phyloP scores from a whole-genome alignment of 2,888 invertebrate species.

The Drosophila aldrichi region DNA sequence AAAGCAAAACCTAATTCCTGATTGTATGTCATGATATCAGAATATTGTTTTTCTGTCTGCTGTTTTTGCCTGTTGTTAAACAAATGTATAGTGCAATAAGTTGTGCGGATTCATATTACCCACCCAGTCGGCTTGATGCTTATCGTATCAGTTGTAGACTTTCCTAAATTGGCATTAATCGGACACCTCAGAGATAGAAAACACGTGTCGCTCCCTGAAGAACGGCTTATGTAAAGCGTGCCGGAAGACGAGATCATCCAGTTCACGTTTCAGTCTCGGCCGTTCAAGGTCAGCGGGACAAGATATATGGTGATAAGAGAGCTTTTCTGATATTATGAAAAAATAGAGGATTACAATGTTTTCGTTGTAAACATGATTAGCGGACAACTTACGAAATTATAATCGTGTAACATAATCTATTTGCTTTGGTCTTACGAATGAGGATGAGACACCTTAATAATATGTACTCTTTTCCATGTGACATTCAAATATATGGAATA shows the following conservation, averaged over 20 bases:
- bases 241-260: slow-evolving; percentile 21
- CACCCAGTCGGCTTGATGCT: slow-evolving; percentile 17
- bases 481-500: not conserved
- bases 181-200: slow-evolving; percentile 19
- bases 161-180: slow-evolving; percentile 26
- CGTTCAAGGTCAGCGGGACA: slow-evolving; percentile 46
- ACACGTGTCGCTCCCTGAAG: slow-evolving; percentile 32
- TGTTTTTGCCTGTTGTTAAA: not conserved
- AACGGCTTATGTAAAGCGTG: slow-evolving; percentile 51
- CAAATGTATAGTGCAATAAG: not conserved
- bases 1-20: too few species aligned
- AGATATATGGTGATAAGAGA: slow-evolving; percentile 17
- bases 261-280: not conserved
- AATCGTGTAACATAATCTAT: slow-evolving; percentile 8
- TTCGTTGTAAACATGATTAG: slow-evolving; percentile 7
- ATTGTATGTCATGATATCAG: not conserved
- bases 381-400: slow-evolving; percentile 5
- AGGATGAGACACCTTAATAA: not conserved
- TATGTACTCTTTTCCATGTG: not conserved
- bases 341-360: slow-evolving; percentile 13
- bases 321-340: slow-evolving; percentile 23
- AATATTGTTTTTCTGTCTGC: not conserved
- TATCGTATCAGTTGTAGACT: slow-evolving; percentile 30
- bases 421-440: not conserved
- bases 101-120: slow-evolving; percentile 18